Evolutionary conservation across 1,140 invertebrate species (phyloP).

Genomic region (Oncopodura yosiiana): DNA sequence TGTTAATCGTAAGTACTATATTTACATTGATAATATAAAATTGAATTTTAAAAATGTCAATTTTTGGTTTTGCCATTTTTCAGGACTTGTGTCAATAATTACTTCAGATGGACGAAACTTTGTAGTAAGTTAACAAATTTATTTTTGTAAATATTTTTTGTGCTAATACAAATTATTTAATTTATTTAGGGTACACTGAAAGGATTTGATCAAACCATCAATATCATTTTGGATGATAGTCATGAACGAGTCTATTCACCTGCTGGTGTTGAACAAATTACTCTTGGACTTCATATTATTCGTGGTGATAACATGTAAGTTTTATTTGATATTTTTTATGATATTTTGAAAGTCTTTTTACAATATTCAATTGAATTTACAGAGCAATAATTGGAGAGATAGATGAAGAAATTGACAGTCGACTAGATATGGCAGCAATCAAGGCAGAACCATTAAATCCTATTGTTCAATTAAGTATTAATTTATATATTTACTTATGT

Average conservation of each 20-base stretch:
- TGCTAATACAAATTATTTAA: slow-evolving; percentile 29
- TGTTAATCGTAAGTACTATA: slow-evolving; percentile 28
- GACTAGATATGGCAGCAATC: slow-evolving; percentile 71
- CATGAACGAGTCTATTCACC: slow-evolving; percentile 90
- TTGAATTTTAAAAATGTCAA: background rate
- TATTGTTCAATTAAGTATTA: slow-evolving; percentile 58
- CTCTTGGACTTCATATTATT: slow-evolving; percentile 91
- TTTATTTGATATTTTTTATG: background rate
- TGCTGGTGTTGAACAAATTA: slow-evolving; percentile 89
- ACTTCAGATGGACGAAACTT: slow-evolving; percentile 91
- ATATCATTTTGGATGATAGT: slow-evolving; percentile 93
- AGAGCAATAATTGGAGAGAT: slow-evolving; percentile 83
- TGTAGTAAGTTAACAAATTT: slow-evolving; percentile 57
- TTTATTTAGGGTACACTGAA: slow-evolving; percentile 65
- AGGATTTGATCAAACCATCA: slow-evolving; percentile 96
- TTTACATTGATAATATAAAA: background rate
- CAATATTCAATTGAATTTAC: slow-evolving; percentile 36
- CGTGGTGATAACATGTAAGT: slow-evolving; percentile 92
- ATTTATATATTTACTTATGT: background rate
- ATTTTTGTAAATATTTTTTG: slow-evolving; percentile 23
- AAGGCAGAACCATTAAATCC: slow-evolving; percentile 81
- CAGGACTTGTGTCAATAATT: slow-evolving; percentile 84
- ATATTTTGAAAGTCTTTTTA: background rate
- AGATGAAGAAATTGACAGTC: slow-evolving; percentile 78
- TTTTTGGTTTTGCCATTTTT: slow-evolving; percentile 16